Evolutionary conservation across 2,113 vertebrate species (phyloP).

Genomic region (Lasiurus borealis): DNA sequence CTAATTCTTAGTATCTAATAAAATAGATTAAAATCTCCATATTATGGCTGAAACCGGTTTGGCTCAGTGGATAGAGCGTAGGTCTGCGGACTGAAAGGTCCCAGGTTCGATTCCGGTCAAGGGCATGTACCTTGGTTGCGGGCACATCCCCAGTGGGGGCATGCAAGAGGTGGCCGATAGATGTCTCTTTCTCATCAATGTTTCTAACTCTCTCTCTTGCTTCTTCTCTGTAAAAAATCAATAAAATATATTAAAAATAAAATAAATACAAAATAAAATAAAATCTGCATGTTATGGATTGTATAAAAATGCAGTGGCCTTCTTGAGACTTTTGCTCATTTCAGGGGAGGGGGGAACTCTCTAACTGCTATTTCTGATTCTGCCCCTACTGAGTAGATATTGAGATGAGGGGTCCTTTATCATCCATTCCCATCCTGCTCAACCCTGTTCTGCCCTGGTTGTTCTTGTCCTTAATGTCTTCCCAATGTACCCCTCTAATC

Average conservation of each 20-base stretch:
- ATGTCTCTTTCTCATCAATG: too few relatives aligned
- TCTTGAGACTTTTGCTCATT: not conserved
- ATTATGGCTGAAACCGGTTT: not conserved
- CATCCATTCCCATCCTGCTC: not conserved
- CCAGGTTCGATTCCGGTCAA: too few relatives aligned
- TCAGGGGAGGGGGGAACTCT: not conserved
- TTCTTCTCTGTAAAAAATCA: too few relatives aligned
- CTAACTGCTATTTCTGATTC: not conserved
- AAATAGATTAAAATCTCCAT: constrained; percentile 34
- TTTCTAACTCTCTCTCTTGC: too few relatives aligned
- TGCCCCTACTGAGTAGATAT: not conserved
- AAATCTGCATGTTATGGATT: not conserved
- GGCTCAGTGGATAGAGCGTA: too few relatives aligned
- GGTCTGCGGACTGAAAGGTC: too few relatives aligned
- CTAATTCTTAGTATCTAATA: constrained; percentile 57
- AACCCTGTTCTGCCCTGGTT: not conserved
- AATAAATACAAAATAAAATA: too few relatives aligned
- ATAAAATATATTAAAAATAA: too few relatives aligned
- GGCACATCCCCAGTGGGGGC: too few relatives aligned
- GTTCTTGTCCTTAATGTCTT: constrained; percentile 15
- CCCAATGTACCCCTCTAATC: not conserved
- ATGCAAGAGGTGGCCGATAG: too few relatives aligned
- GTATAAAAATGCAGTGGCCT: not conserved
- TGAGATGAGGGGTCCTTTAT: not conserved
- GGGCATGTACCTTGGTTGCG: too few relatives aligned